Evolutionary conservation across 23 tunicate species (phyloP).

Genomic region (Botrylloides violaceus): DNA sequence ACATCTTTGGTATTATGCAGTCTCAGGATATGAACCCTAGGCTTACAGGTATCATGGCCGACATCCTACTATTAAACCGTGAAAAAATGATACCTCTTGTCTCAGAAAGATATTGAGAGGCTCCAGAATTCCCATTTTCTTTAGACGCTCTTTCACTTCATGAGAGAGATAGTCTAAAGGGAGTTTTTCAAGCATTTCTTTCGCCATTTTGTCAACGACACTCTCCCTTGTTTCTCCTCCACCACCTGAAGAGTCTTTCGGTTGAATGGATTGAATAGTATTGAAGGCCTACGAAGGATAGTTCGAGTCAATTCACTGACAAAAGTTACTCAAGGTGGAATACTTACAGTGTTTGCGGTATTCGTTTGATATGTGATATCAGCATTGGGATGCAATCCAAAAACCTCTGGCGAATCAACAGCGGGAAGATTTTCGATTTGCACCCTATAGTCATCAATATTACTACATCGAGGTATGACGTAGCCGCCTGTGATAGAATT

Average conservation of each 20-base stretch:
- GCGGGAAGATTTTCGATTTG: conserved; percentile 70
- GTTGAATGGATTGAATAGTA: conserved; percentile 86
- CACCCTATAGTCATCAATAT: conserved; percentile 60
- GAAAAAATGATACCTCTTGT: too few relatives aligned
- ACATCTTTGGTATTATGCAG: too few relatives aligned
- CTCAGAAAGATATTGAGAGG: conserved; percentile 72
- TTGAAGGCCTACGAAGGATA: conserved; percentile 33
- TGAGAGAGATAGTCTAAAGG: conserved; percentile 84
- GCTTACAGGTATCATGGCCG: too few relatives aligned
- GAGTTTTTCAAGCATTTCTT: conserved; percentile 81
- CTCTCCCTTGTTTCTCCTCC: conserved; percentile 82
- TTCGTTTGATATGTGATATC: conserved; percentile 78
- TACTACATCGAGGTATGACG: conserved; percentile 52
- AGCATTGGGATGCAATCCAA: conserved; percentile 81
- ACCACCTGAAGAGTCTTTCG: conserved; percentile 71
- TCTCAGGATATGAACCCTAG: too few relatives aligned
- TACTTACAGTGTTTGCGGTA: conserved; percentile 49
- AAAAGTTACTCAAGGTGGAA: background rate
- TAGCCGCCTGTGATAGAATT: conserved; percentile 30
- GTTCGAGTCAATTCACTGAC: background rate
- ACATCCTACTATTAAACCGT: too few relatives aligned
- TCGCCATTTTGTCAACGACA: conserved; percentile 61
- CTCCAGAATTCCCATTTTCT: conserved; percentile 75
- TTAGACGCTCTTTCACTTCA: conserved; percentile 67
- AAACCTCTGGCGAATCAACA: conserved; percentile 89